Evolutionary conservation across 2,113 vertebrate genomes (phyloP).

Genomic region (Cairina moschata): DNA sequence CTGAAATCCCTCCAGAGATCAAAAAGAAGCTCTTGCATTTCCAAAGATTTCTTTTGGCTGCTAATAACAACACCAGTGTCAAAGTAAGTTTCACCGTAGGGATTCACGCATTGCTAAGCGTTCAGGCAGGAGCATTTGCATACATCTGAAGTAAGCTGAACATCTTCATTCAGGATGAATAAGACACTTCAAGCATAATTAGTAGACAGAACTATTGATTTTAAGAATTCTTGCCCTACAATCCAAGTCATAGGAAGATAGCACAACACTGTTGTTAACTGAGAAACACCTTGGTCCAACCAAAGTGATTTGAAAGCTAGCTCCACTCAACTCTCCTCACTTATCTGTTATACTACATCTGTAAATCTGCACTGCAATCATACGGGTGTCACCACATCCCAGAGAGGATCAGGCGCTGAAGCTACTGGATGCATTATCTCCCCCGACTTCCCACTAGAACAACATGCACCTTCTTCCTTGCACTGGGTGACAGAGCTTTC

Average conservation of each 20-base stretch:
- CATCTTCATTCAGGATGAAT: not conserved
- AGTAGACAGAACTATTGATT: not conserved
- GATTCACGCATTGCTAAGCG: not conserved
- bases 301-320: not conserved
- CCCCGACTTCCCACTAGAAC: not conserved
- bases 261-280: not conserved
- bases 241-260: not conserved
- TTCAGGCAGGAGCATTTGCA: not conserved
- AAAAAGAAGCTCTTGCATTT: rapidly evolving
- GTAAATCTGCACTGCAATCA: rapidly evolving
- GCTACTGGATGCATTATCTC: not conserved
- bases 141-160: not conserved
- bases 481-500: rapidly evolving
- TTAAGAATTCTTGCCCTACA: not conserved
- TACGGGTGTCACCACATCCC: rapidly evolving
- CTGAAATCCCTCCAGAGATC: not conserved
- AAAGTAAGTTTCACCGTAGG: rapidly evolving
- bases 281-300: not conserved
- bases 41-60: not conserved
- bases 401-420: too few relatives aligned
- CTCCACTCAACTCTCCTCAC: not conserved
- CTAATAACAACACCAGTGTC: rapidly evolving
- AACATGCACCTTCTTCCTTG: rapidly evolving
- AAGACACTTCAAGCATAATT: not conserved
- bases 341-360: not conserved